Evolutionary conservation across 1,140 invertebrate genomes (phyloP), one percentile per base, ranked within the genome.

Genomic region (Lepidurus arcticus): DNA sequence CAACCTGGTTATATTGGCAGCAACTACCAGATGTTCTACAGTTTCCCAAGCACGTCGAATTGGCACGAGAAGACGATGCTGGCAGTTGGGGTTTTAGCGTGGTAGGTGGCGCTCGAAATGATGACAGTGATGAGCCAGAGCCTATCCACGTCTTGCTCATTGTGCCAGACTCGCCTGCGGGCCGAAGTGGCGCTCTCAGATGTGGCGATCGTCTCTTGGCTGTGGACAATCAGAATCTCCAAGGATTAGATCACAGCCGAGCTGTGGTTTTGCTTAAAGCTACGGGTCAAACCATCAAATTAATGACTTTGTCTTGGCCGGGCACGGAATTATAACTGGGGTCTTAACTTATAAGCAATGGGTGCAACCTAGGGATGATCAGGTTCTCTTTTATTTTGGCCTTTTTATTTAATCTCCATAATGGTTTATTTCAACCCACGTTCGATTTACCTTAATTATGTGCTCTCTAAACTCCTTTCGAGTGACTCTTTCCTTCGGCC

Each of bases 1-100:
- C 87, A 13, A 85, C 85, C 43, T 88, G 87, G 87, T 81, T 87
- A 74, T 88, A 86, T 81, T 88, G 87, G 87, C 86, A 87, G 75
- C 83, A 85, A 74, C 80, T 88, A 80, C 87, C 87, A 24, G 83
- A 83, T 84, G 86, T 82, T n/a, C 87, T 87, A 79, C 85, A 88
- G 74, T 82, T 85, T 47, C 81, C 86, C 10, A 87, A 86, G 81
- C 85, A 85, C n/a, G 85, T 88, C 10, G 83, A 85, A 26, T 81
- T 88, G 16, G 82, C 86, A 76, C 82, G 85, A 42, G 83, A 83
- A 79, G 81, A 84, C 21, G 82, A 79, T 53, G 84, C 84, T 34
- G 21, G 53, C n/a, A 86, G 84, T 81, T 82, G 88, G 42, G 88
- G 87, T 4, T 88, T 88, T 81, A 87, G 86, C 44, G 85, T 88